phyloP scores from a whole-genome alignment of 2,113 vertebrate species.

The Pygoscelis antarcticus region DNA sequence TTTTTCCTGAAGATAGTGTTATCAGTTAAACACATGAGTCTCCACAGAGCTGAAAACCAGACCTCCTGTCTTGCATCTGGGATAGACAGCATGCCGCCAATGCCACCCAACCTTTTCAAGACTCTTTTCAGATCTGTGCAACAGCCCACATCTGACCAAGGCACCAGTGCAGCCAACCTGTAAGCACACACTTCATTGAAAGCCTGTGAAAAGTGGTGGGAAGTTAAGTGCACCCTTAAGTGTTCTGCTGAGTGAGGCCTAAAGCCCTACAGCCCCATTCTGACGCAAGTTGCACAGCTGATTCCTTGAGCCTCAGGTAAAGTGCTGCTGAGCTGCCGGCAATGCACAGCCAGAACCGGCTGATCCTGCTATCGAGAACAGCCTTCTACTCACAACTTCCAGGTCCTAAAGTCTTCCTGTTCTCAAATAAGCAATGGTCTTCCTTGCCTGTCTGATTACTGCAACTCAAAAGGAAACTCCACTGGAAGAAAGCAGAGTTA shows the following conservation, averaged over 20 bases:
- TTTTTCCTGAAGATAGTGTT: not conserved
- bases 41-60: not conserved
- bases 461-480: not conserved
- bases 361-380: not conserved
- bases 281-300: fast-evolving
- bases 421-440: not conserved
- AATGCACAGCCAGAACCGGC: not conserved
- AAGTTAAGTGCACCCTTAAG: not conserved
- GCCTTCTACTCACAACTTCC: not conserved
- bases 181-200: not conserved
- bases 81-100: not conserved
- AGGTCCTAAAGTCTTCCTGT: not conserved
- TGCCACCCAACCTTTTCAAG: not conserved
- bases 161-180: not conserved
- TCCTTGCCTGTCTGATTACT: not conserved
- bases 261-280: not conserved
- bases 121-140: not conserved
- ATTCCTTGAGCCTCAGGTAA: not conserved
- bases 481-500: not conserved
- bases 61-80: not conserved
- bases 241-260: not conserved
- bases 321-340: not conserved
- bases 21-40: not conserved
- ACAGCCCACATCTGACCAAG: not conserved
- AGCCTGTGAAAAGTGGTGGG: not conserved